Conservation (phyloP, 2,113 vertebrate species). For the Rhinichthys klamathensis region DNA sequence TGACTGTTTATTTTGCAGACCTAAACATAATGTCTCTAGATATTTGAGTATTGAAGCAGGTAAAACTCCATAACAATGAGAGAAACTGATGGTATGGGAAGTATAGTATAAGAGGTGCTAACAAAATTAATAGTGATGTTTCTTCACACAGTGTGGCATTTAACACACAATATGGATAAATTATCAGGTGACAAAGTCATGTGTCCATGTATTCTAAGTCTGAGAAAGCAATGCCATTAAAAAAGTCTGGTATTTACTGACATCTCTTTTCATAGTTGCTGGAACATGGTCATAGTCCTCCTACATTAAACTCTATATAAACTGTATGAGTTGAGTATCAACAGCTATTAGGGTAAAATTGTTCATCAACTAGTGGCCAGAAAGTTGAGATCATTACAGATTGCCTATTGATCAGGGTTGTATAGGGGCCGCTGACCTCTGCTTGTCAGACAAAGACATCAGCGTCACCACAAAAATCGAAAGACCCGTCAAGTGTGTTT, state of each 20-base stretch:
- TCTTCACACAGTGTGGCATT: not conserved
- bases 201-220: not conserved
- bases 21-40: not conserved
- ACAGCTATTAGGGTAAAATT: not conserved
- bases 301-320: not conserved
- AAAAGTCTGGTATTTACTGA: not conserved
- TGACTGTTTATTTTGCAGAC: not conserved
- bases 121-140: not conserved
- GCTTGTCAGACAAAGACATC: slow-evolving; percentile 22
- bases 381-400: not conserved
- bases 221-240: not conserved
- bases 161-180: not conserved
- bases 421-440: slow-evolving; percentile 12
- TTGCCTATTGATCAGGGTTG: not conserved
- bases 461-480: slow-evolving; percentile 33
- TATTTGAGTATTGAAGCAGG: not conserved
- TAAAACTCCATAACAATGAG: not conserved
- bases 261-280: not conserved
- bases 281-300: not conserved
- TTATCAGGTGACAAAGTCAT: not conserved
- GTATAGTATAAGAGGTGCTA: too few species aligned
- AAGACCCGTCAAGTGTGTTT: slow-evolving; percentile 24
- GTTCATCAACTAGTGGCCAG: not conserved
- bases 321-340: not conserved
- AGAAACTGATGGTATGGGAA: not conserved